Evolutionary conservation across 2,888 invertebrate species (phyloP).

Genomic region (Sisyra nigra): DNA sequence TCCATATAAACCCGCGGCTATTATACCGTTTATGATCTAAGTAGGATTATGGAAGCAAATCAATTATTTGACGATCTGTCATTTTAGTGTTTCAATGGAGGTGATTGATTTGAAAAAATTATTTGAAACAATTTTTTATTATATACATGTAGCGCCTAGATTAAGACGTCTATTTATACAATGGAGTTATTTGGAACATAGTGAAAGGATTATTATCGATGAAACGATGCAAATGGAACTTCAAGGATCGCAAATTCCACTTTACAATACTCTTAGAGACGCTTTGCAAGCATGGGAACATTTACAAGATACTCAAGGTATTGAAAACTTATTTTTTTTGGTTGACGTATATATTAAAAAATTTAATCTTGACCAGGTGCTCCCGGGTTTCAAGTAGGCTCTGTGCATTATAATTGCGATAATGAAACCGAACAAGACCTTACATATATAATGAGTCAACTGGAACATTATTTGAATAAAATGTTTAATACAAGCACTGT

Average conservation of each 20-base stretch:
- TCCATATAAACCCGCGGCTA: no score
- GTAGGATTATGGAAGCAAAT: no score
- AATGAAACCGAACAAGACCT: neutral
- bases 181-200: slow-evolving; percentile 3
- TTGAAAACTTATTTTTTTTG: no score
- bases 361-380: no score
- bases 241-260: neutral
- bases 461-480: neutral
- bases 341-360: no score
- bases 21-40: no score
- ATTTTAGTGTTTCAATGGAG: neutral
- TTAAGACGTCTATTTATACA: slow-evolving; percentile 1
- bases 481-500: neutral
- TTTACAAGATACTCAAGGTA: slow-evolving; percentile 5
- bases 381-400: neutral
- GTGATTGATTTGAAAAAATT: neutral
- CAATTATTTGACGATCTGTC: neutral
- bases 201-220: neutral
- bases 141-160: slow-evolving; percentile 3
- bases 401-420: neutral
- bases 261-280: neutral
- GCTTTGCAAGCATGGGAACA: slow-evolving; percentile 2
- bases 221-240: slow-evolving; percentile 1
- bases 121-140: slow-evolving; percentile 1
- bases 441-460: neutral